Percentiles rank a stretch among this genome's conserved stretches.
phyloP scores from a whole-genome alignment of 2,888 invertebrate species.

The Resseliella maxima region DNA sequence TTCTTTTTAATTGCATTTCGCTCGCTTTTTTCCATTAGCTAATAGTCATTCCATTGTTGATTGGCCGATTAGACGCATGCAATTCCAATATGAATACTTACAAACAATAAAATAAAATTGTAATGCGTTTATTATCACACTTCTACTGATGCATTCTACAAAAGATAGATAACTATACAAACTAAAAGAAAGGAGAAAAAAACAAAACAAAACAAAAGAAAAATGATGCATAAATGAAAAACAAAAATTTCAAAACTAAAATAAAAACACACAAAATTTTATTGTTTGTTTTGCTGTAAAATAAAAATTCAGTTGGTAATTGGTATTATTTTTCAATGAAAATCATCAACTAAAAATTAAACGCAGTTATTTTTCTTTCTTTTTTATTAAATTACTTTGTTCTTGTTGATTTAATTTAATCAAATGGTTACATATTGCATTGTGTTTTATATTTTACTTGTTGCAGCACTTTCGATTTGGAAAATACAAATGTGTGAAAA shows the following conservation, averaged over 20 bases:
- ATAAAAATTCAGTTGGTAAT: not conserved
- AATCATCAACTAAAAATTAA: conserved; percentile 33
- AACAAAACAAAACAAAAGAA: not conserved
- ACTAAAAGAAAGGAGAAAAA: not conserved
- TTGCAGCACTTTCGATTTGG: not conserved
- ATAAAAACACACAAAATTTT: conserved; percentile 3
- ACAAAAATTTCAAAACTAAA: not conserved
- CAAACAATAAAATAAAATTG: not conserved
- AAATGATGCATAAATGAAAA: not conserved
- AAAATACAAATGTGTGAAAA: not conserved
- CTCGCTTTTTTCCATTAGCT: not conserved
- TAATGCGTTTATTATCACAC: not conserved
- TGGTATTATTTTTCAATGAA: not conserved
- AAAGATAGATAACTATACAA: not conserved
- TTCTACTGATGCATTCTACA: not conserved
- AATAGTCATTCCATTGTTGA: not conserved
- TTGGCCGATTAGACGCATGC: conserved; percentile 29
- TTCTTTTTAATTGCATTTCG: not conserved
- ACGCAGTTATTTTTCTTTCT: not conserved
- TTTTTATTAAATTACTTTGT: not conserved
- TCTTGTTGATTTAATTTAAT: not conserved
- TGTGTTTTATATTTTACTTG: not conserved
- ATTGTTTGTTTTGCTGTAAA: not conserved
- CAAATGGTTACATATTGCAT: conserved; percentile 27
- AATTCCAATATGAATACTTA: not conserved